Conservation (phyloP, 2,113 vertebrate genomes). For the Halichoeres trimaculatus region DNA sequence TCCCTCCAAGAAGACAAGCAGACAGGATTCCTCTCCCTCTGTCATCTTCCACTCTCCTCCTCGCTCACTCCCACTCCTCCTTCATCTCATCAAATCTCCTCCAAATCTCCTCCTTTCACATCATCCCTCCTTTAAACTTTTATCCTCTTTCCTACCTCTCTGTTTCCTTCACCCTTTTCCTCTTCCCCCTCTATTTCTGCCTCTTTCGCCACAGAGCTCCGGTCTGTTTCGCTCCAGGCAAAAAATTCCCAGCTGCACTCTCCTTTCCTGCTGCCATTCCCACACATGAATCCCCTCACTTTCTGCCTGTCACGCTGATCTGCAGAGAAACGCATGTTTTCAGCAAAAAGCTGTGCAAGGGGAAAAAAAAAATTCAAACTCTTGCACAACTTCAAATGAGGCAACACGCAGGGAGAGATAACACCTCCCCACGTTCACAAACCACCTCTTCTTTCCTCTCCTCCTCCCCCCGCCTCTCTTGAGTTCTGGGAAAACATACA, state of each 20-base stretch:
- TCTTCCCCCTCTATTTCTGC: not conserved
- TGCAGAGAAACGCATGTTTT: slow-evolving; percentile 32
- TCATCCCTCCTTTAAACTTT: slow-evolving; percentile 16
- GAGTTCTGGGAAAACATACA: slow-evolving; percentile 44
- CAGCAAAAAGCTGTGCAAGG: slow-evolving; percentile 2
- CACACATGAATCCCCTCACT: slow-evolving; percentile 44
- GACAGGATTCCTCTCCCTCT: not conserved
- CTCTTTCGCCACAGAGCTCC: slow-evolving; percentile 46
- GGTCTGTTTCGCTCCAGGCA: slow-evolving; percentile 59
- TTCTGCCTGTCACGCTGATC: slow-evolving; percentile 35
- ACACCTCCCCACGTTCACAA: slow-evolving; percentile 24
- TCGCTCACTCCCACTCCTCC: slow-evolving; percentile 41
- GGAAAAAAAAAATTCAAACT: slow-evolving; percentile 10
- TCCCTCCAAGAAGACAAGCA: not conserved
- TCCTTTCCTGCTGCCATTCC: slow-evolving; percentile 67
- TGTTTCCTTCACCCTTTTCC: not conserved
- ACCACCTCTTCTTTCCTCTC: slow-evolving; percentile 32
- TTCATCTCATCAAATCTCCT: slow-evolving; percentile 15
- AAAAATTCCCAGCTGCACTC: slow-evolving; percentile 71
- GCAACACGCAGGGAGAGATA: slow-evolving; percentile 38
- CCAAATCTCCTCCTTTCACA: not conserved
- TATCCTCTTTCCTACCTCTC: not conserved
- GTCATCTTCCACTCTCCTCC: slow-evolving; percentile 26
- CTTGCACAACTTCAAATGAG: slow-evolving; percentile 51
- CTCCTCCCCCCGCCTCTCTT: not conserved